phyloP scores from a whole-genome alignment of 1,140 invertebrate genomes.

The Drosophila santomea region DNA sequence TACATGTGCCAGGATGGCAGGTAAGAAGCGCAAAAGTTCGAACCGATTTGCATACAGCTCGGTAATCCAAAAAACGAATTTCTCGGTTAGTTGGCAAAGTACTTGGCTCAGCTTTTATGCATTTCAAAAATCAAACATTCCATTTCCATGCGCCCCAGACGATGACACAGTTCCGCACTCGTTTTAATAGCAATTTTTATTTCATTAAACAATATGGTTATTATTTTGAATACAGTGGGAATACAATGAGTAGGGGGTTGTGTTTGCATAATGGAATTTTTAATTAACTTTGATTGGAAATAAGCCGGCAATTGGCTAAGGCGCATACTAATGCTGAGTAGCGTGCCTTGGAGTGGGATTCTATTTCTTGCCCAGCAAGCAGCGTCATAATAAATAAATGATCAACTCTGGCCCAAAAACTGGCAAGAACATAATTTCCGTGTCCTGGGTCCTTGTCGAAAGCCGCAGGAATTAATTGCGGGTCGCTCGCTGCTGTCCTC shows the following conservation, averaged over 20 bases:
- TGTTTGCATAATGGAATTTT: slow-evolving; percentile 65
- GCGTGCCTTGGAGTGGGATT: slow-evolving; percentile 10
- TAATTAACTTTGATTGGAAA: slow-evolving; percentile 60
- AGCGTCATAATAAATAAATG: slow-evolving; percentile 65
- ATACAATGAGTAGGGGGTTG: slow-evolving; percentile 15
- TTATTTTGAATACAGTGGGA: slow-evolving; percentile 52
- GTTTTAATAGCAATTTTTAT: slow-evolving; percentile 23
- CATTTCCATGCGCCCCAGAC: background rate
- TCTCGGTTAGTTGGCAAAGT: slow-evolving; percentile 45
- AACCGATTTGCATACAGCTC: slow-evolving; percentile 49
- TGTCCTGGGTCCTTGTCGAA: slow-evolving; percentile 35
- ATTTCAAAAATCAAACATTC: slow-evolving; percentile 22
- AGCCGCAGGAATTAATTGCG: slow-evolving; percentile 71
- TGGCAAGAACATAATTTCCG: slow-evolving; percentile 71
- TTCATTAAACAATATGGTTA: slow-evolving; percentile 31
- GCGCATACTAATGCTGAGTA: slow-evolving; percentile 56
- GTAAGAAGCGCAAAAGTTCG: slow-evolving; percentile 65
- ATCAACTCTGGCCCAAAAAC: slow-evolving; percentile 61
- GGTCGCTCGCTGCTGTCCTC: slow-evolving; percentile 40
- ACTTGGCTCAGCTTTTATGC: slow-evolving; percentile 18
- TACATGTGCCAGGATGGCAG: slow-evolving; percentile 28
- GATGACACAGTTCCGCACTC: background rate
- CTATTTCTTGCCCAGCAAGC: slow-evolving; percentile 32
- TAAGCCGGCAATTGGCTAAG: slow-evolving; percentile 64
- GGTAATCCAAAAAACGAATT: slow-evolving; percentile 36